Percentiles rank a stretch among this genome's conserved stretches.
Evolutionary conservation across 2,888 invertebrate species (phyloP).

Genomic region (Eurytoma californica): DNA sequence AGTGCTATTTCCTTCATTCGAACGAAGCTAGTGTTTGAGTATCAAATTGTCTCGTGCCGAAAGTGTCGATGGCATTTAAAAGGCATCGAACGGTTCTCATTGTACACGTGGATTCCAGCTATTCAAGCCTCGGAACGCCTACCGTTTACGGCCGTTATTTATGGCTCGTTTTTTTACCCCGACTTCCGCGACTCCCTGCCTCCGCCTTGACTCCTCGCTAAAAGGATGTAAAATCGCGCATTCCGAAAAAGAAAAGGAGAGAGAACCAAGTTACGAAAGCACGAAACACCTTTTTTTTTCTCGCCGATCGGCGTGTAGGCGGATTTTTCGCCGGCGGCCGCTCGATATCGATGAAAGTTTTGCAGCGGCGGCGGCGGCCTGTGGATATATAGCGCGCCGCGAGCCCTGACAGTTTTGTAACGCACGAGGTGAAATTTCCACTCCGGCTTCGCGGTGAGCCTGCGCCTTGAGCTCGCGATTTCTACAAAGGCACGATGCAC

Average conservation of each 20-base stretch:
- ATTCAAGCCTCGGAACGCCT: conserved; percentile 12
- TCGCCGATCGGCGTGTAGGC: conserved; percentile 19
- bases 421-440: conserved; percentile 34
- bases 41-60: too few species aligned
- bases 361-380: neutral
- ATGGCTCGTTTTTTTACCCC: conserved; percentile 9
- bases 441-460: neutral
- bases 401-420: conserved; percentile 43
- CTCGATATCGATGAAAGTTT: conserved; percentile 36
- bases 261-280: neutral
- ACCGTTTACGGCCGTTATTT: conserved; percentile 19
- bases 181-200: conserved; percentile 35
- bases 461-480: conserved; percentile 28
- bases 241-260: neutral
- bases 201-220: conserved; percentile 10
- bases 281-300: neutral
- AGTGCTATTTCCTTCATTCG: too few species aligned
- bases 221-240: neutral
- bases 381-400: neutral
- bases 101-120: conserved; percentile 16
- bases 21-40: neutral
- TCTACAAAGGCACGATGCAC: conserved; percentile 13
- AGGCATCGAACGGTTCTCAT: conserved; percentile 13
- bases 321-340: conserved; percentile 32
- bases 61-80: conserved; percentile 8